Conservation (phyloP, 1,140 invertebrate genomes). For the Littorina saxatilis region DNA sequence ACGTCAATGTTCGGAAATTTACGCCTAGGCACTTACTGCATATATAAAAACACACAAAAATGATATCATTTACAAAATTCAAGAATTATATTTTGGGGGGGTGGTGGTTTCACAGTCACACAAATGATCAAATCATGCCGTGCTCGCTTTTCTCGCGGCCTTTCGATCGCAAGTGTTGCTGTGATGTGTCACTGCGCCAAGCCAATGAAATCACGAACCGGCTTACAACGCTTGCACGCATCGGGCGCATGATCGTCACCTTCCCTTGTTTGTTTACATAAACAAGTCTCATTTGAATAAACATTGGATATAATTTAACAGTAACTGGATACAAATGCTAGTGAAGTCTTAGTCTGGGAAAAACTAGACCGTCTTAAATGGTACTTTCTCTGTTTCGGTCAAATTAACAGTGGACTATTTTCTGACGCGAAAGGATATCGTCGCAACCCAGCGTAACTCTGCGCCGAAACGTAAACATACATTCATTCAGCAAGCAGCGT, state of each 20-base stretch:
- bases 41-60: neutral
- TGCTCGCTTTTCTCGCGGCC: no score
- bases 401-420: constrained; percentile 11
- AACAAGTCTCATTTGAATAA: neutral
- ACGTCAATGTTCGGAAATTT: no score
- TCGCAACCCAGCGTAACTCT: neutral
- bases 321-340: neutral
- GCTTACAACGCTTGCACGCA: constrained; percentile 21
- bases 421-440: constrained; percentile 8
- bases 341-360: neutral
- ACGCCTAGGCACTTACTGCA: neutral
- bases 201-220: constrained; percentile 30
- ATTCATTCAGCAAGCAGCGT: constrained; percentile 34
- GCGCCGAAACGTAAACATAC: constrained; percentile 36
- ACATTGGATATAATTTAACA: neutral
- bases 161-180: no score
- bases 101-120: neutral
- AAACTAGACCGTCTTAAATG: neutral
- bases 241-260: constrained; percentile 28
- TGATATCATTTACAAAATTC: neutral
- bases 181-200: constrained; percentile 17
- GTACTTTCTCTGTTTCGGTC: neutral
- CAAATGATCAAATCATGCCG: no score
- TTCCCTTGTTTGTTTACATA: constrained; percentile 21
- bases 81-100: neutral